Base-by-base conservation (phyloP, 1,140 invertebrate genomes). In the Drosophila ercepeae region DNA sequence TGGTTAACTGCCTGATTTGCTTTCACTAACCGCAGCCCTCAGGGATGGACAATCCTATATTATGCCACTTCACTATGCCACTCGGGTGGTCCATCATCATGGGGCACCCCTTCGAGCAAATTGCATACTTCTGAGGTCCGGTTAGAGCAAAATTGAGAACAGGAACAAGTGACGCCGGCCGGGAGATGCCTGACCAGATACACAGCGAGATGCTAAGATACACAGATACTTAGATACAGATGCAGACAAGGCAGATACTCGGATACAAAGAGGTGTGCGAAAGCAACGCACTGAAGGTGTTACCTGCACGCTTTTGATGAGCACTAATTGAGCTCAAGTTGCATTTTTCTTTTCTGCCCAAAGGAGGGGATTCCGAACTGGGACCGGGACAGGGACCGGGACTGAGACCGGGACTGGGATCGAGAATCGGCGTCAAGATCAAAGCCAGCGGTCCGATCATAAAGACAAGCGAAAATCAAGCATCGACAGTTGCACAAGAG, bases 261-360 rank as follows among this genome's bases (percentile, higher is more conserved):
- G 42, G 7, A 45, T 18, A 9, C 39, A 6, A 54, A 55, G 46
- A 70, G 68, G 63, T 88, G 82, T 81, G 81, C 82, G 61, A 88
- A 81, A 84, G 82, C 76, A 75, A 88, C 82, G 82, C 82, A 88
- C 74, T 88, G 82, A 88, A 88, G 82, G 82, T 88, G 82, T 88
- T 88, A 74, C 82, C 81, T 86, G 82, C 82, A 88, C 82, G 82
- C 82, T 88, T 88, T 88, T 88, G 82, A 88, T 88, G 82, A 88
- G 82, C 82, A 88, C 82, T 88, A 88, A 88, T 88, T 88, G 82
- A 88, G 82, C 82, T 82, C 82, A 78, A 88, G 82, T 88, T 88
- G 82, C 82, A 88, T 88, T 88, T 82, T 88, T 88, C 82, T 88
- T 75, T 41, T 23, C 59, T 60, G 55, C 39, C 50, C 39, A 18